Evolutionary conservation across 2,888 invertebrate species (phyloP).

Genomic region (Lochmaea capreae): DNA sequence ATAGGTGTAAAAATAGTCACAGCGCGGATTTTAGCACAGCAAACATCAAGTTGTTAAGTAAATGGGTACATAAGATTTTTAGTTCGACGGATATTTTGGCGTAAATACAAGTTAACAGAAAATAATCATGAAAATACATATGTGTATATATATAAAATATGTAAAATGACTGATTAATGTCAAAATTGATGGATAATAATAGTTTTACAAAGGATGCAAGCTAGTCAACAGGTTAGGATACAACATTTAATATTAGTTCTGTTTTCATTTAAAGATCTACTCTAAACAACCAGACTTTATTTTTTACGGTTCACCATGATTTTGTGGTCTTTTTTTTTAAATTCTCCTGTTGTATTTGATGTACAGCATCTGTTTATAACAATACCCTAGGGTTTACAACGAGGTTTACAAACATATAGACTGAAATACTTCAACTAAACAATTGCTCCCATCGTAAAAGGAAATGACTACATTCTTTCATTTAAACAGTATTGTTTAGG

Average conservation of each 20-base stretch:
- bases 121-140: constrained; percentile 51
- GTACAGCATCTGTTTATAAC: no score
- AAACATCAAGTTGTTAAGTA: constrained; percentile 31
- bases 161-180: constrained; percentile 46
- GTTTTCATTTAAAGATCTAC: background rate
- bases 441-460: no score
- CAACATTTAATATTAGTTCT: background rate
- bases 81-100: constrained; percentile 39
- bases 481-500: background rate
- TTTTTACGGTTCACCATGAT: no score
- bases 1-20: constrained; percentile 46
- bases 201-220: background rate
- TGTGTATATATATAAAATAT: constrained; percentile 16
- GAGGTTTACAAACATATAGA: no score
- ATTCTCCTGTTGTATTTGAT: no score
- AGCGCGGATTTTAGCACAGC: constrained; percentile 41
- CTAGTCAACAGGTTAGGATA: background rate
- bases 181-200: constrained; percentile 21
- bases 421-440: no score
- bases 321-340: no score
- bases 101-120: constrained; percentile 47
- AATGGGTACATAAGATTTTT: constrained; percentile 20
- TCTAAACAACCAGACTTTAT: no score
- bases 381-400: no score
- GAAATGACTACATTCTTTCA: no score